Evolutionary conservation across 2,113 vertebrate species (phyloP).

Genomic region (Dunckerocampus dactyliophorus): DNA sequence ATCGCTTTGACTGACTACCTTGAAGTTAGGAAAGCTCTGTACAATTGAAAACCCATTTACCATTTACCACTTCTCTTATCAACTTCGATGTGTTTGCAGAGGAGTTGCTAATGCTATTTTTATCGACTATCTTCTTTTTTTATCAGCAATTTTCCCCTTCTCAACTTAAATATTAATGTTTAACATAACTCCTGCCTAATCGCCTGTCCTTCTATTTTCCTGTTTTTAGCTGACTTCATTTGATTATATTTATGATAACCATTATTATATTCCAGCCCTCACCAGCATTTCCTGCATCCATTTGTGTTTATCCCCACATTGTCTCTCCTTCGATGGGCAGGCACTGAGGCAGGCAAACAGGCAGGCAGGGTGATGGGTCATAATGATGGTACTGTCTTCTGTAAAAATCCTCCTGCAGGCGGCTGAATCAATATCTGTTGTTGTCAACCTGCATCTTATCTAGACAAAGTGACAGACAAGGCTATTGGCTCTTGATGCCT

Average conservation of each 20-base stretch:
- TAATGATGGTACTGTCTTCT: conserved; percentile 64
- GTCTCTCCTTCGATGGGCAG: conserved; percentile 16
- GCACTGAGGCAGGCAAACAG: conserved; percentile 33
- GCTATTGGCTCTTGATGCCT: conserved; percentile 19
- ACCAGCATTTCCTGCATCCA: conserved; percentile 13
- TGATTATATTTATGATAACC: conserved; percentile 10
- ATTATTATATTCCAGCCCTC: conserved; percentile 20
- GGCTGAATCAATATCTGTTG: conserved; percentile 66
- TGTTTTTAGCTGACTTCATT: conserved; percentile 12
- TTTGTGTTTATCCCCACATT: conserved; percentile 18
- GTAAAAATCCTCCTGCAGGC: conserved; percentile 69
- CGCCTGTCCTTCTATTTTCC: not conserved
- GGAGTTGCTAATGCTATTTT: too few relatives aligned
- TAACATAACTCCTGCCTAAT: not conserved
- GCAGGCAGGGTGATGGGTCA: conserved; percentile 27
- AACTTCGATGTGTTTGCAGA: too few relatives aligned
- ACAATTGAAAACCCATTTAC: too few relatives aligned
- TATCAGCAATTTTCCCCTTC: not conserved
- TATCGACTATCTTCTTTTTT: not conserved
- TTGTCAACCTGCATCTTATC: conserved; percentile 57
- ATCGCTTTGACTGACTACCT: too few relatives aligned
- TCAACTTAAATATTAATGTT: conserved; percentile 11
- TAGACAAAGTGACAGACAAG: conserved; percentile 29
- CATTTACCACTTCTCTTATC: too few relatives aligned
- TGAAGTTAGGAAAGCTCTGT: too few relatives aligned